Evolutionary conservation across 2,888 invertebrate genomes (phyloP).

Genomic region (Microplitis deprimator): DNA sequence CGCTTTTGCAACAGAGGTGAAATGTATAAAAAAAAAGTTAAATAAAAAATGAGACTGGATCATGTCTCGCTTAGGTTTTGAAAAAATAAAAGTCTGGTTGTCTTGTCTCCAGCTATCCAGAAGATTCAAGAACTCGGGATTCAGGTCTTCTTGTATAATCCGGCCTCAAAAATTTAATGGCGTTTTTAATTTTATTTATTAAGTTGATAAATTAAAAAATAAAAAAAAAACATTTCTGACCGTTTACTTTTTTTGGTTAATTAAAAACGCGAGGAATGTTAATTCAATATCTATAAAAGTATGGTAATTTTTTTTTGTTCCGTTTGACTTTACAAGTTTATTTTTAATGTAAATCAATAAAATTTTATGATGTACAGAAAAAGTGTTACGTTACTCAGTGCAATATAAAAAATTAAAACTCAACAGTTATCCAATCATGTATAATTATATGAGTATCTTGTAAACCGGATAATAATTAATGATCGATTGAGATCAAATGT

Average conservation of each 20-base stretch:
- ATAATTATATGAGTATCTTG: constrained; percentile 54
- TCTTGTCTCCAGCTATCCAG: not conserved
- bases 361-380: constrained; percentile 6
- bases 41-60: constrained; percentile 14
- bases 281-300: not conserved
- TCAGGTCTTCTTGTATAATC: too few species aligned
- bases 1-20: constrained; percentile 46
- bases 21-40: constrained; percentile 14
- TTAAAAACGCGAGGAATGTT: not conserved
- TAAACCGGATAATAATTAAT: constrained; percentile 59
- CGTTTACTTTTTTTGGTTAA: not conserved
- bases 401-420: constrained; percentile 8
- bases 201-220: too few species aligned
- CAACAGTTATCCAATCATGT: constrained; percentile 62
- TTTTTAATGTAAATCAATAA: constrained; percentile 1
- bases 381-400: not conserved
- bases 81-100: constrained; percentile 15
- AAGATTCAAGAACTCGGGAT: not conserved
- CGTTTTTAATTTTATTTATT: not conserved
- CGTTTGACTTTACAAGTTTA: not conserved
- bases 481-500: constrained; percentile 43
- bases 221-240: too few species aligned
- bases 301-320: not conserved
- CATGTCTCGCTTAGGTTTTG: constrained; percentile 14
- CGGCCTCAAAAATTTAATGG: not conserved